Evolutionary conservation across 1,140 invertebrate species (phyloP).

Genomic region (Armadillidium nasatum): DNA sequence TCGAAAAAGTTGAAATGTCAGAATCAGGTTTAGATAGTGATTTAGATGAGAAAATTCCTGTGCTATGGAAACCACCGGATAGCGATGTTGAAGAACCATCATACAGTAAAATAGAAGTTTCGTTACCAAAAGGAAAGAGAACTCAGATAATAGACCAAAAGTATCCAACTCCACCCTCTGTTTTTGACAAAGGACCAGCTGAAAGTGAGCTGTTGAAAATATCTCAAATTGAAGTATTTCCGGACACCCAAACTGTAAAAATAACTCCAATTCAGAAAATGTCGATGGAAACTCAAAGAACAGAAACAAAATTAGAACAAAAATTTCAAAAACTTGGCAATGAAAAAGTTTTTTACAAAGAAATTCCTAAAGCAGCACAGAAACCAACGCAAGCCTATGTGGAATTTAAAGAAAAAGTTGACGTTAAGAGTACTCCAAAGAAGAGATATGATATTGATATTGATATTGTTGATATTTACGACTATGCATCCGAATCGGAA

Average conservation of each 20-base stretch:
- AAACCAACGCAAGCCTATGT: not conserved
- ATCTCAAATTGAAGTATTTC: not conserved
- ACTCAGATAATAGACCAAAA: not conserved
- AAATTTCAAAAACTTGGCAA: not conserved
- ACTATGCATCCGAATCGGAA: not conserved
- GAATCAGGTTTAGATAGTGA: slow-evolving; percentile 71
- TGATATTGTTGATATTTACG: slow-evolving; percentile 1
- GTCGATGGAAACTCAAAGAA: not conserved
- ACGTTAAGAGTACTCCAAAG: not conserved
- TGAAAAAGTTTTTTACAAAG: not conserved
- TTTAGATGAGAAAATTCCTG: slow-evolving; percentile 60
- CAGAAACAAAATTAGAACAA: not conserved
- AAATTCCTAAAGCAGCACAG: not conserved
- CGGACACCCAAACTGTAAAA: not conserved
- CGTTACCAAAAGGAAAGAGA: slow-evolving; percentile 47
- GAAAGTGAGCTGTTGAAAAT: not conserved
- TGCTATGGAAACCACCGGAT: slow-evolving; percentile 53
- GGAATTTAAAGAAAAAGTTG: not conserved
- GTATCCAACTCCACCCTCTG: not conserved
- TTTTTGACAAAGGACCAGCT: not conserved
- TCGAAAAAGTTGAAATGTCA: slow-evolving; percentile 63
- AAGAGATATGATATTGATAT: not conserved
- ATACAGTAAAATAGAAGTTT: slow-evolving; percentile 58
- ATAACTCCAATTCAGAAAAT: not conserved
- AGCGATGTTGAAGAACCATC: slow-evolving; percentile 52